Evolutionary conservation across 2,113 vertebrate genomes (phyloP).

Genomic region (Butorides virescens): DNA sequence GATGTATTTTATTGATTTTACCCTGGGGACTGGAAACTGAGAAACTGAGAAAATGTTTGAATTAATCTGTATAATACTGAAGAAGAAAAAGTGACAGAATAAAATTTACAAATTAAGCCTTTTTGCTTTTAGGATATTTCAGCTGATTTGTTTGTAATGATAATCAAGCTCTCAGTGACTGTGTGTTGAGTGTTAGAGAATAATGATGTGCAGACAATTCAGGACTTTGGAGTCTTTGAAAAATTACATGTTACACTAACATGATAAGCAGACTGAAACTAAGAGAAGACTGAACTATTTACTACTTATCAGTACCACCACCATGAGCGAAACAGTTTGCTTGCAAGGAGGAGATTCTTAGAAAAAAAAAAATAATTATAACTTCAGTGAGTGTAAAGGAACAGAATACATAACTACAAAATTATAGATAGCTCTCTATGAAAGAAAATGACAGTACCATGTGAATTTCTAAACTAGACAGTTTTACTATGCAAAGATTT

Average conservation of each 20-base stretch:
- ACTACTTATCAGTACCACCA: not conserved
- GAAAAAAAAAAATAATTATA: not conserved
- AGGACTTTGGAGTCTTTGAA: not conserved
- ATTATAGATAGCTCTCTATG: not conserved
- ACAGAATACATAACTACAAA: conserved; percentile 7
- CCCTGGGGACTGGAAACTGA: not conserved
- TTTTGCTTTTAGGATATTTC: conserved; percentile 4
- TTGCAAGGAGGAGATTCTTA: not conserved
- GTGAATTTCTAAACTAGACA: not conserved
- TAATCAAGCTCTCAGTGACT: conserved; percentile 6
- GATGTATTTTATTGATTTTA: conserved; percentile 17
- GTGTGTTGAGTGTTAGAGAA: not conserved
- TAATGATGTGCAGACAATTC: not conserved
- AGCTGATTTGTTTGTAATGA: conserved; percentile 15
- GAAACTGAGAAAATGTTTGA: not conserved
- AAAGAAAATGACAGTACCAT: conserved; percentile 2
- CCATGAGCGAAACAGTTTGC: not conserved
- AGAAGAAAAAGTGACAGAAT: conserved; percentile 12
- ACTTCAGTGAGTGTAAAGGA: not conserved
- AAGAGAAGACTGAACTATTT: not conserved
- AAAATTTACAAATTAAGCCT: conserved; percentile 24
- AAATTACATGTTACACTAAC: not conserved
- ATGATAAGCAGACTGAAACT: not conserved
- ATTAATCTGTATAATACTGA: not conserved
- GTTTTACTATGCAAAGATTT: not conserved